A percentile compares a stretch with the other conserved stretches of the same genome.
Evolutionary conservation across 2,797 vertebrate species (phyloP).

Genomic region (Furcifer pardalis): DNA sequence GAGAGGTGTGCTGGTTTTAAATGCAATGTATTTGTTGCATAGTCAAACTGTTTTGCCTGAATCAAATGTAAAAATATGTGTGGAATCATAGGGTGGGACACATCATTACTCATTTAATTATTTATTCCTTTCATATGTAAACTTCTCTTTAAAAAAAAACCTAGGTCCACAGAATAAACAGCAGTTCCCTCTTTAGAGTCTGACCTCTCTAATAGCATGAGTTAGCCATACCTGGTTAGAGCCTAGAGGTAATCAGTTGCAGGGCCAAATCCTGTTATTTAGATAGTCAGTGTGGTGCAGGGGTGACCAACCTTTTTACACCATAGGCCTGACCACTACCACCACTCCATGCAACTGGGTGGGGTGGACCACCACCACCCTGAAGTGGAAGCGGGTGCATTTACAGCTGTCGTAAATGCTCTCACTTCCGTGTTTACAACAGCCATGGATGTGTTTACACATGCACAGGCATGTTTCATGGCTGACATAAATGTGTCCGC

Average conservation of each 20-base stretch:
- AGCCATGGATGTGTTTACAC: no score
- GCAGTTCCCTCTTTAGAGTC: background rate
- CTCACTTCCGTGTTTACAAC: no score
- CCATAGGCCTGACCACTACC: no score
- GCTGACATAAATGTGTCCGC: no score
- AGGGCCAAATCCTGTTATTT: no score
- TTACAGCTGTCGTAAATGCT: no score
- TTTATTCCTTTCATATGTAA: background rate
- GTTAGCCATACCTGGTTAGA: background rate
- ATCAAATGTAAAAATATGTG: background rate
- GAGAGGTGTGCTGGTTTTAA: background rate
- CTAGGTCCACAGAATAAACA: background rate
- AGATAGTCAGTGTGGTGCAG: no score
- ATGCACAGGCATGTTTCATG: no score
- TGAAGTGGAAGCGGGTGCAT: no score
- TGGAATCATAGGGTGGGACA: background rate
- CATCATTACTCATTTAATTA: background rate
- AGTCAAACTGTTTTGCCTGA: background rate
- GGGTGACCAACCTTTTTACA: no score
- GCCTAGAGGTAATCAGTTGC: background rate
- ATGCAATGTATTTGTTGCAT: background rate
- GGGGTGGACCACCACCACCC: no score
- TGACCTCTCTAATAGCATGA: background rate
- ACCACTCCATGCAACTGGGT: no score
- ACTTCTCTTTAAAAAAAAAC: background rate